A percentile compares a stretch with the other conserved stretches of the same genome.
Conservation (phyloP, 2,888 invertebrate species). For the Tetragonisca angustula region DNA sequence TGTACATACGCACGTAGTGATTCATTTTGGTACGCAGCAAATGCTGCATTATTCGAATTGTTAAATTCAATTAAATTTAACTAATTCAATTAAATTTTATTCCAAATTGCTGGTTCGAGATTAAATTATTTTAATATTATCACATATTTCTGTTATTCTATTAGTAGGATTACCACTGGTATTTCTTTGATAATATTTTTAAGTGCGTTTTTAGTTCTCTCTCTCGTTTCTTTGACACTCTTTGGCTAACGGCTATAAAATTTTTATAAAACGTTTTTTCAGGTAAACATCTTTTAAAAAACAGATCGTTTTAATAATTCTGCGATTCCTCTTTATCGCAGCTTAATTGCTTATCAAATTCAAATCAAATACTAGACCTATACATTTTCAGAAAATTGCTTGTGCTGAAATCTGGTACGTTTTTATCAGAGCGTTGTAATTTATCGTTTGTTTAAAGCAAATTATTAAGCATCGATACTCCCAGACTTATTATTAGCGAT, state of each 20-base stretch:
- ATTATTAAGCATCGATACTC: constrained; percentile 29
- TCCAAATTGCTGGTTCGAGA: too few relatives aligned
- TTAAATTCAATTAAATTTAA: too few relatives aligned
- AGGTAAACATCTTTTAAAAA: not conserved
- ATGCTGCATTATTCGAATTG: not conserved
- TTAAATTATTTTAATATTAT: too few relatives aligned
- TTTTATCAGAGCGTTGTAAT: constrained; percentile 5
- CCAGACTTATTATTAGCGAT: constrained; percentile 54
- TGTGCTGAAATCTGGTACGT: not conserved
- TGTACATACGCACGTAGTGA: not conserved
- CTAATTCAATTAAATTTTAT: too few relatives aligned
- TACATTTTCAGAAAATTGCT: not conserved
- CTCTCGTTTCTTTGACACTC: not conserved
- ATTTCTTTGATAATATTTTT: not conserved
- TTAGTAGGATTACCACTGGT: too few relatives aligned
- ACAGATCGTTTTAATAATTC: not conserved
- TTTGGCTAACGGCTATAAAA: not conserved
- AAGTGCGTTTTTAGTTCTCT: not conserved
- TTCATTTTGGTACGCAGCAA: not conserved
- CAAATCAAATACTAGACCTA: not conserved
- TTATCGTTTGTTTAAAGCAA: constrained; percentile 10
- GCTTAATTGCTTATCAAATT: not conserved
- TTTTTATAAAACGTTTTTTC: not conserved
- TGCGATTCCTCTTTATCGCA: not conserved
- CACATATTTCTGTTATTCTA: too few relatives aligned